Evolutionary conservation across 2,113 vertebrate genomes (phyloP).

Genomic region (Bubo scandiacus): DNA sequence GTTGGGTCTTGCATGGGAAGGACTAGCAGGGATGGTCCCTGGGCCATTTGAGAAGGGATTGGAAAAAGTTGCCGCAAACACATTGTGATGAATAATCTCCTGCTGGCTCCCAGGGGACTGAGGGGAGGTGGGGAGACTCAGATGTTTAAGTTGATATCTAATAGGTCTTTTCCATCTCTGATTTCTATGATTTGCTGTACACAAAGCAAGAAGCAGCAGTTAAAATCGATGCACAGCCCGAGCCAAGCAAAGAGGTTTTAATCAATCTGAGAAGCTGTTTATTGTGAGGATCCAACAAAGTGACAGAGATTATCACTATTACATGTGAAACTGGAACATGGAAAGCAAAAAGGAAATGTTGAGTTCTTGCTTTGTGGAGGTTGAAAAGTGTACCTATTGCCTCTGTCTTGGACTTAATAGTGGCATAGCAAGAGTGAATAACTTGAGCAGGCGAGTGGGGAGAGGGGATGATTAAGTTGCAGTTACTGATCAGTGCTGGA

Average conservation of each 20-base stretch:
- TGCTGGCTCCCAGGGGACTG: background rate
- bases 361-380: background rate
- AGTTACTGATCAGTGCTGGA: background rate
- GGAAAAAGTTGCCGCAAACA: background rate
- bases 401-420: slow-evolving; percentile 8
- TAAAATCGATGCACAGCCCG: slow-evolving; percentile 58
- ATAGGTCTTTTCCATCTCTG: slow-evolving; percentile 62
- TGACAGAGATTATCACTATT: slow-evolving; percentile 42
- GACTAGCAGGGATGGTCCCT: background rate
- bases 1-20: background rate
- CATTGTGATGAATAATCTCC: background rate
- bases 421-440: background rate
- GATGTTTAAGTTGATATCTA: background rate
- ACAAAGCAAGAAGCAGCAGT: slow-evolving; percentile 49
- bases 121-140: background rate
- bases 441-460: background rate
- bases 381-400: background rate
- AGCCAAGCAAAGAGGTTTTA: slow-evolving; percentile 49
- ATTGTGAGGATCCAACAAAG: slow-evolving; percentile 66
- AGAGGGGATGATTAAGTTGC: background rate
- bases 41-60: background rate
- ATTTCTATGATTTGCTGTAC: slow-evolving; percentile 52
- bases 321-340: background rate
- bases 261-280: slow-evolving; percentile 54
- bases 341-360: slow-evolving; percentile 27